phyloP scores from a whole-genome alignment of 2,797 vertebrate species.

The Chromobotia macracanthus region DNA sequence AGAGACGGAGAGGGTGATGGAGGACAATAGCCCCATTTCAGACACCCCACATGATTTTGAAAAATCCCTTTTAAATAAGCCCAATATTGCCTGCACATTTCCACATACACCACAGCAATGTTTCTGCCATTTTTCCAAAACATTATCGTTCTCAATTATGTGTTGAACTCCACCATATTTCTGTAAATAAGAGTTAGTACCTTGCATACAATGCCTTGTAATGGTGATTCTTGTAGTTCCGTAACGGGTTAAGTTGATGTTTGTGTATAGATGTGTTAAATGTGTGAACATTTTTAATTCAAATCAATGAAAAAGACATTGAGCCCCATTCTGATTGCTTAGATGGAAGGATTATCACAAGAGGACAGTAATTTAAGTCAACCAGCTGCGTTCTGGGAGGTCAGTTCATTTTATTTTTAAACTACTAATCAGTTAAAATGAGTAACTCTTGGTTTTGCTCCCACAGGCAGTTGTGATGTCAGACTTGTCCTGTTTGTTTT shows the following conservation, averaged over 20 bases:
- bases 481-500: slow-evolving; percentile 42
- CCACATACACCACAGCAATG: background rate
- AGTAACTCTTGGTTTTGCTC: slow-evolving; percentile 55
- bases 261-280: slow-evolving; percentile 48
- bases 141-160: background rate
- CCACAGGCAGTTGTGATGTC: slow-evolving; percentile 47
- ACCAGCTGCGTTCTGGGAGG: slow-evolving; percentile 99
- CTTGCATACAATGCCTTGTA: background rate
- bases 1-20: slow-evolving; percentile 21
- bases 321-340: slow-evolving; percentile 99
- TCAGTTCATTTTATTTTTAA: slow-evolving; percentile 99
- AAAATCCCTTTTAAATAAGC: slow-evolving; percentile 8
- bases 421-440: slow-evolving; percentile 82
- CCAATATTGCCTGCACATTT: slow-evolving; percentile 1
- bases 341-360: slow-evolving; percentile 99
- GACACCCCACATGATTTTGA: slow-evolving; percentile 11
- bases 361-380: slow-evolving; percentile 99
- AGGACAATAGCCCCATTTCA: slow-evolving; percentile 38
- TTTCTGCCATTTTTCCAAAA: slow-evolving; percentile 17
- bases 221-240: slow-evolving; percentile 4
- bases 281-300: slow-evolving; percentile 84
- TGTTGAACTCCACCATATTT: slow-evolving; percentile 16
- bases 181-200: background rate
- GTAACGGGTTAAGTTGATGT: slow-evolving; percentile 28
- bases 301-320: slow-evolving; percentile 99